phyloP scores from a whole-genome alignment of 1,140 invertebrate genomes.

The Drosophila nannoptera region DNA sequence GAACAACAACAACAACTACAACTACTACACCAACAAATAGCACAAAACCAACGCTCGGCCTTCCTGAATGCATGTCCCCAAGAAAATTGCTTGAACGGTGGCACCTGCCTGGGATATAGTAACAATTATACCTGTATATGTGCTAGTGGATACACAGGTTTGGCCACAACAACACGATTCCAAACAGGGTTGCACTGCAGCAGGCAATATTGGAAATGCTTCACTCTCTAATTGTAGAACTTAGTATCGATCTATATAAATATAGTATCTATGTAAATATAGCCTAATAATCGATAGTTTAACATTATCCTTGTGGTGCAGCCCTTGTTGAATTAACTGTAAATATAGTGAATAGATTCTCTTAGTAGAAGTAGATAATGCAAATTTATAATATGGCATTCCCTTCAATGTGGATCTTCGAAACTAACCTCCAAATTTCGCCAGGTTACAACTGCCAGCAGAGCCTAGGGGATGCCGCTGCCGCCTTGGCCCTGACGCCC shows the following conservation, averaged over 20 bases:
- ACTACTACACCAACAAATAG: conserved; percentile 50
- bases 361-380: neutral
- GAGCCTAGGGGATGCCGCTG: conserved; percentile 51
- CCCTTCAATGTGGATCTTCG: too few species aligned
- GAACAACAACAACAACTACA: conserved; percentile 43
- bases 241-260: neutral
- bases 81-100: conserved; percentile 79
- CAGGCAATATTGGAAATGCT: too few species aligned
- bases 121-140: conserved; percentile 81
- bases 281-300: too few species aligned
- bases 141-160: conserved; percentile 80
- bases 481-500: conserved; percentile 56
- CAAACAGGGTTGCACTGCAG: conserved; percentile 58
- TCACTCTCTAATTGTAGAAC: neutral
- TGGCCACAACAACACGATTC: conserved; percentile 42
- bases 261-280: too few species aligned
- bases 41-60: conserved; percentile 65
- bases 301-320: conserved; percentile 43
- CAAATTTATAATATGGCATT: neutral
- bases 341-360: conserved; percentile 37
- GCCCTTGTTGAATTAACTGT: conserved; percentile 50
- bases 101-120: conserved; percentile 79
- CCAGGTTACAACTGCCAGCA: conserved; percentile 75
- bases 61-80: conserved; percentile 77
- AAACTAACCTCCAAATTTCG: conserved; percentile 20